These are phyloP conservation scores for Drosophila ogumai DNA, from an alignment of 1,140 invertebrate genomes.

Conservation along the genomic window DNA sequence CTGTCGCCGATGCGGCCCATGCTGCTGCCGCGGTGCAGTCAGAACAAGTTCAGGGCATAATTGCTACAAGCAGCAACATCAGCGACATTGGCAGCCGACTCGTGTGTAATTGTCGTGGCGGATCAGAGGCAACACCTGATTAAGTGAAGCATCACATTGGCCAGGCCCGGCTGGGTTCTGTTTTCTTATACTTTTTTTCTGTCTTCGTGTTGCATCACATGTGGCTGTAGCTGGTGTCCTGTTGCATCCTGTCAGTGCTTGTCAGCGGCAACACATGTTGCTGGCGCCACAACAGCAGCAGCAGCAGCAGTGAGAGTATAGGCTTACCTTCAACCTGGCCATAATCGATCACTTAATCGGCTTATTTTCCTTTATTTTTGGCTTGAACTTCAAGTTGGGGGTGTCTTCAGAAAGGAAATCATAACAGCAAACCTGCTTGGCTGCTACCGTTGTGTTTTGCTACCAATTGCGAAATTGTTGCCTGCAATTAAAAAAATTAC, in stretches of 20 bases:
- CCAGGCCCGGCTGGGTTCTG: not conserved
- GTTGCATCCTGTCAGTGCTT: constrained; percentile 55
- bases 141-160: constrained; percentile 75
- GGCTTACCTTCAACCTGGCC: constrained; percentile 47
- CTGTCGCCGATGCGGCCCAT: constrained; percentile 24
- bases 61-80: constrained; percentile 64
- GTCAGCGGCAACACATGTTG: constrained; percentile 58
- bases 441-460: constrained; percentile 7
- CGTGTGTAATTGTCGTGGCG: constrained; percentile 79
- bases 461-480: constrained; percentile 64
- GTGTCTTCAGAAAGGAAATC: constrained; percentile 29
- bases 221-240: constrained; percentile 52
- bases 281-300: constrained; percentile 22
- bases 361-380: constrained; percentile 7
- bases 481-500: constrained; percentile 78
- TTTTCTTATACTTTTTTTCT: constrained; percentile 2
- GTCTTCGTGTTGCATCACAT: constrained; percentile 55
- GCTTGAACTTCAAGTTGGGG: constrained; percentile 26
- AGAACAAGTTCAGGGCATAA: constrained; percentile 81
- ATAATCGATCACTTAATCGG: constrained; percentile 8
- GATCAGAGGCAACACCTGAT: constrained; percentile 82
- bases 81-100: constrained; percentile 51
- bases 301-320: constrained; percentile 67
- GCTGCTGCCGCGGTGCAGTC: constrained; percentile 41
- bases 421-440: constrained; percentile 42